A percentile compares a stretch with the other conserved stretches of the same genome.
Conservation (phyloP, 2,113 vertebrate species). For the Astur gentilis region DNA sequence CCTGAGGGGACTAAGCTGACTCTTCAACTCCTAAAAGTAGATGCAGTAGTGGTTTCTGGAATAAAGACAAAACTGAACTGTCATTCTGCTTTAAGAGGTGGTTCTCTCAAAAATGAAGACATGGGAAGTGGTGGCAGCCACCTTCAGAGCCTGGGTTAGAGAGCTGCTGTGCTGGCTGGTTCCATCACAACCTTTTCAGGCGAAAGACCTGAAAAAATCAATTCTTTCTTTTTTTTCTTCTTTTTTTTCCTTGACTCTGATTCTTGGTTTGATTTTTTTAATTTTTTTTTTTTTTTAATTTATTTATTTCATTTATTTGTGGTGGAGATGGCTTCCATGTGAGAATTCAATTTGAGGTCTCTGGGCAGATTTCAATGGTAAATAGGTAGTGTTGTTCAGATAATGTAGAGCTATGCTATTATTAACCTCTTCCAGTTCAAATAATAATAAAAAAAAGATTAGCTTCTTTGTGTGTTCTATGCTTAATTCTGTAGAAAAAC, state of each 20-base stretch:
- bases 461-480: not conserved
- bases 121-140: not conserved
- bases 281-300: not conserved
- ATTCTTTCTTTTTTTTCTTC: rapidly evolving
- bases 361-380: not conserved
- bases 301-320: not conserved
- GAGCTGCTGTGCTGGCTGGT: not conserved
- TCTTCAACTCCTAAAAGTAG: constrained; percentile 19
- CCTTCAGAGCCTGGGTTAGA: not conserved
- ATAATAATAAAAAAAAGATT: not conserved
- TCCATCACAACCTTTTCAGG: not conserved
- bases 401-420: not conserved
- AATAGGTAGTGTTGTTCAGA: not conserved
- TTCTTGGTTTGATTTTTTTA: not conserved
- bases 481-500: not conserved
- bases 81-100: not conserved
- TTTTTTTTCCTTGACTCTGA: not conserved
- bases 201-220: not conserved
- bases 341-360: not conserved
- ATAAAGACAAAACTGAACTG: constrained; percentile 22
- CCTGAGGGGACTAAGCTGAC: constrained; percentile 29
- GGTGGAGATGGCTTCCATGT: not conserved
- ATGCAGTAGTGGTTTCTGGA: constrained; percentile 18
- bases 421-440: not conserved
- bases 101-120: not conserved